These are phyloP conservation scores for Trididemnum nubilum DNA, from an alignment of 23 tunicate species.

Conservation along the genomic window DNA sequence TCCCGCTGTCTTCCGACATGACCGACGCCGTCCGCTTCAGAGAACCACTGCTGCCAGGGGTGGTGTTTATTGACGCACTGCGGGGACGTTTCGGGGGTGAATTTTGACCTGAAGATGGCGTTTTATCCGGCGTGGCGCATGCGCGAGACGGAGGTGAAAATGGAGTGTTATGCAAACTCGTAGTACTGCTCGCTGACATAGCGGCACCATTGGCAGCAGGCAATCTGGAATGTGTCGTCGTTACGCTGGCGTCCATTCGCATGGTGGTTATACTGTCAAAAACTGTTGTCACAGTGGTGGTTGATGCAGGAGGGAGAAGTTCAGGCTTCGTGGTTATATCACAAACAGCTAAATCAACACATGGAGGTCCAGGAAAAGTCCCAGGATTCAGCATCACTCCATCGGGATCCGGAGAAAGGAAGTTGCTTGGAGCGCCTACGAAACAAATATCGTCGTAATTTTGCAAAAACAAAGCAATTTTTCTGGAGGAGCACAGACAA, in stretches of 20 bases:
- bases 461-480: too few species aligned
- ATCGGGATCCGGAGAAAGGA: background rate
- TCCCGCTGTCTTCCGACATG: slow-evolving; percentile 33
- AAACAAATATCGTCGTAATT: background rate
- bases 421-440: background rate
- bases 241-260: slow-evolving; percentile 25
- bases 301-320: background rate
- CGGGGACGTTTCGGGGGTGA: slow-evolving; percentile 50
- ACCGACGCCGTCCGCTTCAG: slow-evolving; percentile 50
- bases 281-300: background rate
- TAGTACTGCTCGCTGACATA: background rate
- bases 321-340: background rate
- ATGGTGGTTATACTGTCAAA: slow-evolving; percentile 24
- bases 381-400: slow-evolving; percentile 37
- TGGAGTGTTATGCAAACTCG: background rate
- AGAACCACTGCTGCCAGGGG: slow-evolving; percentile 3
- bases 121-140: slow-evolving; percentile 15
- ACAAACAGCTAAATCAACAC: slow-evolving; percentile 42
- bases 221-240: background rate
- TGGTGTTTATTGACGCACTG: slow-evolving; percentile 51
- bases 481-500: too few species aligned
- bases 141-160: slow-evolving; percentile 13
- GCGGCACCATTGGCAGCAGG: background rate
- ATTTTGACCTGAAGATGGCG: background rate
- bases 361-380: slow-evolving; percentile 66